Percentiles rank a stretch among this genome's conserved stretches.
Conservation (phyloP, 2,113 vertebrate genomes). For the Lanius ludovicianus region DNA sequence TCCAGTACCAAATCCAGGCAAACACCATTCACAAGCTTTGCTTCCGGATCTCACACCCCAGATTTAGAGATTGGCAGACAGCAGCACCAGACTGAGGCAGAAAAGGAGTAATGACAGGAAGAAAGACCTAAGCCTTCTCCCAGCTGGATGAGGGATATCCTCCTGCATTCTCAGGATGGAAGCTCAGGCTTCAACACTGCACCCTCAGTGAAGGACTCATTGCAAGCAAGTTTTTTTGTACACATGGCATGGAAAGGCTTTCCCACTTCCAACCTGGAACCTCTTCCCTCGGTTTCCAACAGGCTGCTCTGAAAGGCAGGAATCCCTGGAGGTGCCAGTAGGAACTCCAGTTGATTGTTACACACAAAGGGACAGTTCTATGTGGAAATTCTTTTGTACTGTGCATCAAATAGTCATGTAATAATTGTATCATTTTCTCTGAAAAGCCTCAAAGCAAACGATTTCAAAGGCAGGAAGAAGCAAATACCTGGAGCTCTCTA, state of each 20-base stretch:
- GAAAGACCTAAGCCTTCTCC: background rate
- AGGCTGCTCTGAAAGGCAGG: background rate
- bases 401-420: conserved; percentile 50
- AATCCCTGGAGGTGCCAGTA: background rate
- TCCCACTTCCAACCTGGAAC: background rate
- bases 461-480: conserved; percentile 81
- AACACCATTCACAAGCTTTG: background rate
- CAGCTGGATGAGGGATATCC: background rate
- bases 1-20: background rate
- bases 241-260: background rate
- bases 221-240: background rate
- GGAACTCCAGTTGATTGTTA: background rate
- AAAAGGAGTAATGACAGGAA: background rate
- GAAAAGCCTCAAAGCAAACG: conserved; percentile 62
- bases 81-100: background rate
- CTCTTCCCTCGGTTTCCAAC: background rate
- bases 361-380: background rate
- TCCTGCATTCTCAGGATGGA: background rate
- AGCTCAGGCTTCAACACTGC: background rate
- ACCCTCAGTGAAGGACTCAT: background rate
- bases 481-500: conserved; percentile 74
- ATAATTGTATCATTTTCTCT: conserved; percentile 62
- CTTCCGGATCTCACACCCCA: background rate
- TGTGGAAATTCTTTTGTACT: conserved; percentile 49
- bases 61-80: background rate